Conservation (phyloP, 2,797 vertebrate genomes). For the Sebastes iracundus region DNA sequence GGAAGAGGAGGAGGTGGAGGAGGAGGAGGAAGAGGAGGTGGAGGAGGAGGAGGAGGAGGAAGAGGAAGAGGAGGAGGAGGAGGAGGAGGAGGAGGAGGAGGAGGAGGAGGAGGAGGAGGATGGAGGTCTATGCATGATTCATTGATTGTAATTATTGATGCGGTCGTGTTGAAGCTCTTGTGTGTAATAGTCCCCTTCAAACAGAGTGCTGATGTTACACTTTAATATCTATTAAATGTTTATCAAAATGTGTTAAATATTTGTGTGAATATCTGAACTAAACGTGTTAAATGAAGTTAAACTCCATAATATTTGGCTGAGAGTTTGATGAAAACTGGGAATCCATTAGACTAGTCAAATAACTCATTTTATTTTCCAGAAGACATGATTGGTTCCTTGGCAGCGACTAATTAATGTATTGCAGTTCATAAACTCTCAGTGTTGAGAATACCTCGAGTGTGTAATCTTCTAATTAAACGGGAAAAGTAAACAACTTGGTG, state of each 20-base stretch:
- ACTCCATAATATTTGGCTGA: slow-evolving; percentile 2
- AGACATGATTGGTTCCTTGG: slow-evolving; percentile 48
- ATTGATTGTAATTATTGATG: slow-evolving; percentile 11
- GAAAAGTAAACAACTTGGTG: slow-evolving; percentile 63
- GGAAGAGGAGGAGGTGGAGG: fast-evolving
- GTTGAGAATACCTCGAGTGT: slow-evolving; percentile 73
- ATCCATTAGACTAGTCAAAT: slow-evolving; percentile 37
- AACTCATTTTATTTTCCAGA: slow-evolving; percentile 36
- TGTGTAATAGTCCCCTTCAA: neutral
- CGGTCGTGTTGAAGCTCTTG: neutral
- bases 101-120: neutral
- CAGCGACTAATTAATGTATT: slow-evolving; percentile 69
- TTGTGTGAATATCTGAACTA: neutral
- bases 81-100: fast-evolving
- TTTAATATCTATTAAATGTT: neutral
- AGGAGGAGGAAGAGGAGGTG: no score
- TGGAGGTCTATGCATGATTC: neutral
- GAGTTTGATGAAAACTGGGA: slow-evolving; percentile 35
- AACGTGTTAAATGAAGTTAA: slow-evolving; percentile 1
- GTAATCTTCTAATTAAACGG: slow-evolving; percentile 76
- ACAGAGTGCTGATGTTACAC: neutral
- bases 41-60: fast-evolving
- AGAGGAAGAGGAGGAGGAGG: fast-evolving
- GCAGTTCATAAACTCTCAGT: slow-evolving; percentile 66
- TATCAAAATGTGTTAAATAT: neutral